Base-by-base conservation (phyloP, 2,797 vertebrate genomes). In the Ibycter americanus region DNA sequence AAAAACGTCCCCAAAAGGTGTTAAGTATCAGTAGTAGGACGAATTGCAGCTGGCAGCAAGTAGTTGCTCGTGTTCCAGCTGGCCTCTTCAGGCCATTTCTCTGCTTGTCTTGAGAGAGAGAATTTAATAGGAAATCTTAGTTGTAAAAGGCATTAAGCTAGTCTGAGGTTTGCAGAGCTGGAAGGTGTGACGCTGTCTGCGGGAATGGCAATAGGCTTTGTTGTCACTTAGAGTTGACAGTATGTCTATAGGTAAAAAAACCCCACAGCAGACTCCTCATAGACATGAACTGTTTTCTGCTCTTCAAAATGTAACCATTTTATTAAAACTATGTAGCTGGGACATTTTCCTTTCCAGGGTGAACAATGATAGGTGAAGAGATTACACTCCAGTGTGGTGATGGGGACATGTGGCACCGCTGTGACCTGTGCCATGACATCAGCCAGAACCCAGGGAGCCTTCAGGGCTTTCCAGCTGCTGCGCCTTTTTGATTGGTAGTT, bases 361-460 rank as follows among this genome's bases (percentile, higher is more conserved):
- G 42, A 67, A 20, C 47, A 22, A 27, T 29, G 19, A 22, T 8
- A 22, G 42, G 82, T 70, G 17, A 32, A 36, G 42, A 40, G 49
- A 27, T 40, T 1, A 8, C 10, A 6, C 44, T 52, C 1, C 0
- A 0, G 25, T 15, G 38, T 17, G 32, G 38, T 16, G n/a, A 47
- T 55, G 18, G 47, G 59, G 52, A 55, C 1, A 1, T 26, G 32
- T n/a, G 38, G 32, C 63, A 32, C 7, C 11, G 21, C 34, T 54
- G 32, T 26, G 68, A 61, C 22, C 7, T 38, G 27, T 81, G 76
- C n/a, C n/a, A 29, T 42, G 46, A 55, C 71, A 44, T n/a, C 56
- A 51, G 47, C 68, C 46, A 54, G 36, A 67, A 34, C 15, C 12
- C 54, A 26, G 59, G 11, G 27, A 78, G 38, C 38, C 56, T 34